Evolutionary conservation across 2,113 vertebrate genomes (phyloP), one percentile per base, ranked within the genome.

Genomic region (Nyctibius bracteatus): DNA sequence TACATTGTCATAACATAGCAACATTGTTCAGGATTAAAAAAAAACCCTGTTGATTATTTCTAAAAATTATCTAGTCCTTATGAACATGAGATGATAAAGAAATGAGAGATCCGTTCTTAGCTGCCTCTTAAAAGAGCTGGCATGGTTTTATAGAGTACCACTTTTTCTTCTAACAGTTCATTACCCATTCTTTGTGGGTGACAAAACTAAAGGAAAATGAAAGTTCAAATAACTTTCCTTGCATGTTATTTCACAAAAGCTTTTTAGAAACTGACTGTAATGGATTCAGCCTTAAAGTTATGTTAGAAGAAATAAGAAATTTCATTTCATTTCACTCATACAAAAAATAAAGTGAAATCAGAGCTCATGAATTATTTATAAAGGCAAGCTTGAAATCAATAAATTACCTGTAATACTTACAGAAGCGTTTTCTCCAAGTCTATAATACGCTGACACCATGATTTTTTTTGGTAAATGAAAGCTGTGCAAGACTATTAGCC

Each of bases 331-430:
- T 8, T 91, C 83, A 93, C 14, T 90, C 35, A 62, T 39, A 88
- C 5, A 20, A 44, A 89, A 95, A 96, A 81, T 57, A 47, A 90
- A 89, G 51, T 62, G 4, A 95, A 89, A 81, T 67, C 57, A 96
- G 86, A 85, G 27, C 51, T 66, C 54, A 81, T 86, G 10, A 96
- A 92, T 95, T 93, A 92, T n/a, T 85, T 84, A 66, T 24, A 77
- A 89, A 67, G 16, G 43, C 52, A 61, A 65, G 12, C n/a, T 83
- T 68, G 55, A 81, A 70, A 71, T 87, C 61, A 90, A 51, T 81
- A 78, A 43, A 67, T 81, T 47, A 27, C 43, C 39, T 44, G 33
- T 70, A 80, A 81, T 74, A 41, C 54, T 58, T 52, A 23, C 7
- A 63, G 58, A 86, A 65, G 28, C 8, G 51, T 55, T 59, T 93